Percentiles rank a stretch among this genome's conserved stretches.
These are phyloP conservation scores for Drosophila paramelanica DNA, from an alignment of 2,888 invertebrate genomes.

Conservation along the genomic window DNA sequence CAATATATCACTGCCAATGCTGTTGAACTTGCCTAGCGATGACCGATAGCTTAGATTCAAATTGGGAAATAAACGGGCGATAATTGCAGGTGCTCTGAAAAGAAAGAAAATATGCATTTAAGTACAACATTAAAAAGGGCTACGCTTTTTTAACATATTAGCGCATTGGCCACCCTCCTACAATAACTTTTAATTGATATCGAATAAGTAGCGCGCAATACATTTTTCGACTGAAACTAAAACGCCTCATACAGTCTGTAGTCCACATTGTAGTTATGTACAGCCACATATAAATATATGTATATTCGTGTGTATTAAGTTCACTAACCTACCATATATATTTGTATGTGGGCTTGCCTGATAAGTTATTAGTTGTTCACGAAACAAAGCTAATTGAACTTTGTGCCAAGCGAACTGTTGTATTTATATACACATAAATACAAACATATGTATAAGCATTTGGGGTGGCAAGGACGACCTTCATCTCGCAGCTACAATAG, in stretches of 20 bases:
- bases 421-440: slow-evolving; percentile 9
- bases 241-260: slow-evolving; percentile 53
- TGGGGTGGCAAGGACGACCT: slow-evolving; percentile 21
- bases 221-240: slow-evolving; percentile 27
- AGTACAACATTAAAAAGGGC: slow-evolving; percentile 11
- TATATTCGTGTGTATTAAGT: slow-evolving; percentile 35
- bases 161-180: background rate
- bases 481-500: background rate
- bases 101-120: slow-evolving; percentile 27
- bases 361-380: slow-evolving; percentile 59
- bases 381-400: slow-evolving; percentile 59
- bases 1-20: slow-evolving; percentile 80
- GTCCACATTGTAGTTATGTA: slow-evolving; percentile 54
- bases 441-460: background rate
- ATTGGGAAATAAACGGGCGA: slow-evolving; percentile 82
- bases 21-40: slow-evolving; percentile 81
- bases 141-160: background rate
- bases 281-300: slow-evolving; percentile 27
- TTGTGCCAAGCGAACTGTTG: slow-evolving; percentile 37
- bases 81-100: slow-evolving; percentile 81
- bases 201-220: slow-evolving; percentile 50
- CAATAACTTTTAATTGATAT: slow-evolving; percentile 14
- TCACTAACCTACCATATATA: slow-evolving; percentile 43
- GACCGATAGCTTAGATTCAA: slow-evolving; percentile 82
- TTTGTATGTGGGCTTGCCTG: slow-evolving; percentile 39